Conservation (phyloP, 2,888 invertebrate genomes). For the Macrophya annulata region DNA sequence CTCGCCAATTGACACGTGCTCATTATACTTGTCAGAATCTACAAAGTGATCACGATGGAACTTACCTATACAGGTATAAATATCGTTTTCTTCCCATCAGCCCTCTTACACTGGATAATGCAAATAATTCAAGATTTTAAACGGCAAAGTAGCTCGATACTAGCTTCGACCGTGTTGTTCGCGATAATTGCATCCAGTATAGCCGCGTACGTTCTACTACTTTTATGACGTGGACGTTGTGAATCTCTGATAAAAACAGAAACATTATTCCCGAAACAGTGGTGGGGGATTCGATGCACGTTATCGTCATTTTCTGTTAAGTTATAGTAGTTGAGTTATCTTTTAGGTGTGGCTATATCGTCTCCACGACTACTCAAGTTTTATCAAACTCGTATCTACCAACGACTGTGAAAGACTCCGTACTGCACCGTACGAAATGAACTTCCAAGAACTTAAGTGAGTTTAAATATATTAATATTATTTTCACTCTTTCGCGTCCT, state of each 20-base stretch:
- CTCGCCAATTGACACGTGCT: neutral
- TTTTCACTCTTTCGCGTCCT: neutral
- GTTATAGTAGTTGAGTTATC: neutral
- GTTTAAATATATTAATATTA: neutral
- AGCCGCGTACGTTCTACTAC: neutral
- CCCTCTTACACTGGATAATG: neutral
- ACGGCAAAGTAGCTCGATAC: neutral
- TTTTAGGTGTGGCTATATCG: neutral
- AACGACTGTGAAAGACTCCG: neutral
- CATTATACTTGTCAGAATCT: neutral
- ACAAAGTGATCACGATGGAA: neutral
- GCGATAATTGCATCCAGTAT: neutral
- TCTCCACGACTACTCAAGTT: neutral
- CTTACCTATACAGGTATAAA: neutral
- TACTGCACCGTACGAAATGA: neutral
- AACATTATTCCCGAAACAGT: neutral
- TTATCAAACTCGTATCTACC: neutral
- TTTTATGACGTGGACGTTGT: neutral
- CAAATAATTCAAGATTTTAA: neutral
- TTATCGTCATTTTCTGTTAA: neutral
- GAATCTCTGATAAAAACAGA: neutral
- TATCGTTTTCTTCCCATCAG: neutral
- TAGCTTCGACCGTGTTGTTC: neutral
- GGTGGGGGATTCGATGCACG: neutral
- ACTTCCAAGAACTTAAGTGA: constrained; percentile 29